These are phyloP conservation scores for Mesitornis unicolor DNA, from an alignment of 2,113 vertebrate genomes.

Conservation along the genomic window DNA sequence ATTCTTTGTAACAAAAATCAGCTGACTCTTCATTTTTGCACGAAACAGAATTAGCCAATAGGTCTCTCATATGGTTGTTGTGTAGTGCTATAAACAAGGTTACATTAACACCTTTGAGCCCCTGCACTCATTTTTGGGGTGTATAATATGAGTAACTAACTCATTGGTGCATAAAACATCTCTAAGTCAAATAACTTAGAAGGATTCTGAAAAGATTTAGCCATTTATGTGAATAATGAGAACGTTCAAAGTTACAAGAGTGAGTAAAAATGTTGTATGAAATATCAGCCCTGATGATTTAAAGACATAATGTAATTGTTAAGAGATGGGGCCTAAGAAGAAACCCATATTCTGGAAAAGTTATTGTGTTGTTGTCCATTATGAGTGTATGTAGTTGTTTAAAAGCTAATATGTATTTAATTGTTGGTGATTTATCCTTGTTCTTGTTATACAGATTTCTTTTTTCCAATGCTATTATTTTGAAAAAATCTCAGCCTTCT, in stretches of 20 bases:
- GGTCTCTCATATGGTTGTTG: not conserved
- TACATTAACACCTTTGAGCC: not conserved
- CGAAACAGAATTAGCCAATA: not conserved
- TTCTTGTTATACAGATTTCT: not conserved
- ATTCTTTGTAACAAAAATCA: slow-evolving; percentile 27
- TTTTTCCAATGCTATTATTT: not conserved
- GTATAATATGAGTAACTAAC: not conserved
- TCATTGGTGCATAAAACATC: not conserved
- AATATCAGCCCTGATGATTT: not conserved
- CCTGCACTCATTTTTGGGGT: rapidly evolving
- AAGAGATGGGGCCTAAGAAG: not conserved
- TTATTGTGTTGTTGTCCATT: not conserved
- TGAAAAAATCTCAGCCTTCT: not conserved
- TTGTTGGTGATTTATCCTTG: not conserved
- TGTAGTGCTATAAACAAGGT: not conserved
- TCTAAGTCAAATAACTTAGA: not conserved
- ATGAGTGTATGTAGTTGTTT: not conserved
- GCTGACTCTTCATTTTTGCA: slow-evolving; percentile 17
- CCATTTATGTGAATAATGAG: not conserved
- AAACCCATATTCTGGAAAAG: not conserved
- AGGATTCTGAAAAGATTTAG: not conserved
- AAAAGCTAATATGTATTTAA: not conserved
- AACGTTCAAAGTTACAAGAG: not conserved
- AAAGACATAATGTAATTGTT: not conserved
- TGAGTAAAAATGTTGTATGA: not conserved